phyloP scores from a whole-genome alignment of 2,888 invertebrate species.

The Lymantria dispar region DNA sequence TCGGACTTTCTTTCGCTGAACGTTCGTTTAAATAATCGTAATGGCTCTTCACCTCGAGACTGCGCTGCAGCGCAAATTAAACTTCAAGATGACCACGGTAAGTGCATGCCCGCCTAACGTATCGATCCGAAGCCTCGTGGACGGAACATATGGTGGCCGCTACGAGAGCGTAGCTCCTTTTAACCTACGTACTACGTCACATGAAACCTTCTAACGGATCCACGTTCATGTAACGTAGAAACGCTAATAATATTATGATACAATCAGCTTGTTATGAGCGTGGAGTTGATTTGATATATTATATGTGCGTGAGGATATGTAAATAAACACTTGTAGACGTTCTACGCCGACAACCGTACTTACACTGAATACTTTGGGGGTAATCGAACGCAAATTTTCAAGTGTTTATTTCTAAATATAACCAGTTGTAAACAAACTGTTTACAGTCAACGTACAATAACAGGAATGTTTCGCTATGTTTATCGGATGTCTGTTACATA shows the following conservation, averaged over 20 bases:
- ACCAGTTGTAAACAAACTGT: slow-evolving; percentile 26
- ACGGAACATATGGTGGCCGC: slow-evolving; percentile 76
- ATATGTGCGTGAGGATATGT: slow-evolving; percentile 46
- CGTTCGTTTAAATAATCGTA: slow-evolving; percentile 42
- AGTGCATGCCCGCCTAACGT: slow-evolving; percentile 68
- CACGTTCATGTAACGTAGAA: slow-evolving; percentile 30
- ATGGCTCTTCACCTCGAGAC: slow-evolving; percentile 80
- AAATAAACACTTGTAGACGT: slow-evolving; percentile 75
- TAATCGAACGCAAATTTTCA: slow-evolving; percentile 14
- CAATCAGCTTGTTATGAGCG: slow-evolving; percentile 32
- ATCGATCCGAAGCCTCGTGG: slow-evolving; percentile 75
- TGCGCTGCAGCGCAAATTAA: slow-evolving; percentile 78
- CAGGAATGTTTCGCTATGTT: not conserved
- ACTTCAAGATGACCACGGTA: slow-evolving; percentile 81
- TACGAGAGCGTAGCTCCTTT: slow-evolving; percentile 56
- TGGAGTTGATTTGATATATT: slow-evolving; percentile 22
- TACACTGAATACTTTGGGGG: slow-evolving; percentile 4
- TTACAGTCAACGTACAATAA: slow-evolving; percentile 16
- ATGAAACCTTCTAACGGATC: slow-evolving; percentile 38
- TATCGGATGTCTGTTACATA: not conserved
- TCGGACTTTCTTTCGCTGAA: slow-evolving; percentile 45
- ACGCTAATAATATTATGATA: slow-evolving; percentile 41
- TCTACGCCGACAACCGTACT: slow-evolving; percentile 32
- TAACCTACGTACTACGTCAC: slow-evolving; percentile 48
- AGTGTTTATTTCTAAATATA: slow-evolving; percentile 24